phyloP scores from a whole-genome alignment of 2,113 vertebrate species.

The Caracal caracal region DNA sequence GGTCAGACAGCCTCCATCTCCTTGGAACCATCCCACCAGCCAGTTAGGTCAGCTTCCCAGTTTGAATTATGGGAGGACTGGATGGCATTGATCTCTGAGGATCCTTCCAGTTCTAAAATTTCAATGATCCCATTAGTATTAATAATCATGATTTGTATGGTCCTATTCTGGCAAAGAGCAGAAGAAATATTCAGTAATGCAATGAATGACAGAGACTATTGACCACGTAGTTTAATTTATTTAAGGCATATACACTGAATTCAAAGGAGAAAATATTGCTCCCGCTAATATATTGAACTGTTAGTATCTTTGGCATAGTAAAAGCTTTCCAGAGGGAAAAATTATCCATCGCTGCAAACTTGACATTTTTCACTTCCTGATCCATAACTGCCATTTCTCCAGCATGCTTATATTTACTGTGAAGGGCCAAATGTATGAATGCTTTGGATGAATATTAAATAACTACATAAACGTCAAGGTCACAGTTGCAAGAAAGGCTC shows the following conservation, averaged over 20 bases:
- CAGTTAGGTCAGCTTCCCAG: neutral
- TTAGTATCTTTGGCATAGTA: constrained; percentile 55
- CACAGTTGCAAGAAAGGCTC: constrained; percentile 6
- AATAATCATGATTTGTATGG: constrained; percentile 63
- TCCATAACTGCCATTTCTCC: constrained; percentile 52
- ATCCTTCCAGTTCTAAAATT: constrained; percentile 24
- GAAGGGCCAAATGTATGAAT: constrained; percentile 26
- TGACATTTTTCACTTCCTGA: constrained; percentile 63
- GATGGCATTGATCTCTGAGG: neutral
- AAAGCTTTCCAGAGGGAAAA: constrained; percentile 63
- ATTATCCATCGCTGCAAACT: constrained; percentile 55
- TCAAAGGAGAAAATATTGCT: constrained; percentile 66
- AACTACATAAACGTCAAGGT: constrained; percentile 63
- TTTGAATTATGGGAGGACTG: constrained; percentile 12
- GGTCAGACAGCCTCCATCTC: neutral
- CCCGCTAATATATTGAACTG: constrained; percentile 48
- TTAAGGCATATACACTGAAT: constrained; percentile 45
- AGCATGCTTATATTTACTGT: constrained; percentile 29
- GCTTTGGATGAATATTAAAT: constrained; percentile 75
- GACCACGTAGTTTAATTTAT: constrained; percentile 74
- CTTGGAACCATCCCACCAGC: neutral
- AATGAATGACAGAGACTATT: constrained; percentile 60
- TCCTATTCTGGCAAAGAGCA: neutral
- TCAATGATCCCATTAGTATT: constrained; percentile 30
- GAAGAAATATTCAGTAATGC: constrained; percentile 47